Base-by-base conservation (phyloP, 2,113 vertebrate species). In the Smithornis capensis region DNA sequence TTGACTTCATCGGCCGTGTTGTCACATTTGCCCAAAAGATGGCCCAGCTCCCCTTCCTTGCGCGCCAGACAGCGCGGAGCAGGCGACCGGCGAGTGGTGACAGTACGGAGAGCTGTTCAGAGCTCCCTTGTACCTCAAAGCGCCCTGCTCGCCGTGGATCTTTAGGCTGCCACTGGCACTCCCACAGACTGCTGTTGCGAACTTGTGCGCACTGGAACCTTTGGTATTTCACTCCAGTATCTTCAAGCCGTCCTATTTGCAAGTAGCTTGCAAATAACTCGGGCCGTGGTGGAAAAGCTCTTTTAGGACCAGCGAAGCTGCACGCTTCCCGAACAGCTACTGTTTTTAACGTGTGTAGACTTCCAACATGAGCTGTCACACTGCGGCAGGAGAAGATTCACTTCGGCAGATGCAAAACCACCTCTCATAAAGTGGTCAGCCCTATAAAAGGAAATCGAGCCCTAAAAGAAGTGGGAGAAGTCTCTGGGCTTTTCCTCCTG, bases 341-440 rank as follows among this genome's bases (percentile, higher is more conserved):
- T 14, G n/a, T 14, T 55, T 50, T 14, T 27, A 37, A 55, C 76
- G 53, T 0, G 0, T 4, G 1, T 2, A 19, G 63, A 5, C 62
- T 87, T 55, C 24, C 11, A 6, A 6, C 7, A 7, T 23, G 11
- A 55, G 8, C 37, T 4, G 0, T 38, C 7, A 12, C 38, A 0
- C 23, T 57, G 28, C 5, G 1, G 47, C 21, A 38, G 40, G 25
- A 76, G 17, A 23, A 9, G 28, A 59, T 23, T 80, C 60, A 6
- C 35, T 25, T 49, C 10, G 4, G 52, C 24, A 24, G 31, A 2
- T 1, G 3, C 40, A 47, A 37, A 82, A 83, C 5, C 87, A 62
- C 65, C 44, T 67, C 74, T 82, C 8, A 0, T 42, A 14, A 59
- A 69, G 62, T 13, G 55, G 67, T 10, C 74, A 62, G 45, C 37